Evolutionary conservation across 1,140 invertebrate species (phyloP).

Genomic region (Drosophila ficusphila): DNA sequence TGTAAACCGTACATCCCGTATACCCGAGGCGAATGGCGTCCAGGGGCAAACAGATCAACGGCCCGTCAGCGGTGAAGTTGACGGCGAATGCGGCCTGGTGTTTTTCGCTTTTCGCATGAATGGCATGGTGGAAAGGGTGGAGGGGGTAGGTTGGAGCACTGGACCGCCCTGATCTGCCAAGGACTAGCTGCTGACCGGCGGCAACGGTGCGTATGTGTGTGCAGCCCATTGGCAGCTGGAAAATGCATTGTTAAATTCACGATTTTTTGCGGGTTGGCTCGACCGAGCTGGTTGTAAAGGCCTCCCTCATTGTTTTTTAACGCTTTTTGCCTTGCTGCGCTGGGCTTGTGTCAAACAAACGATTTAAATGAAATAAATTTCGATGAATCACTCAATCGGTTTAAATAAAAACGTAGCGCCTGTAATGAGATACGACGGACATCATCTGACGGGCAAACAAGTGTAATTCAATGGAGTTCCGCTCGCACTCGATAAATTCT

Average conservation of each 20-base stretch:
- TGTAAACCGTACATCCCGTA: conserved; percentile 1
- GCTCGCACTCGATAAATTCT: background rate
- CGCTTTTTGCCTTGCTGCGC: conserved; percentile 21
- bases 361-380: conserved; percentile 83
- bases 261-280: conserved; percentile 45
- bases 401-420: conserved; percentile 72
- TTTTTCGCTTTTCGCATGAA: conserved; percentile 29
- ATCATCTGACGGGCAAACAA: conserved; percentile 3
- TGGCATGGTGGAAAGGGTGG: no score
- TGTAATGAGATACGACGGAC: conserved; percentile 71
- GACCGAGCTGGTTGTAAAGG: conserved; percentile 27
- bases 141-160: background rate
- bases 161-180: conserved; percentile 14
- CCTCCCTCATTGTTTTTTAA: conserved; percentile 15
- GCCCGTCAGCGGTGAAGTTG: conserved; percentile 56
- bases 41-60: conserved; percentile 63
- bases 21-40: background rate
- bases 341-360: conserved; percentile 69
- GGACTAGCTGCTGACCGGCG: conserved; percentile 23
- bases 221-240: conserved; percentile 55
- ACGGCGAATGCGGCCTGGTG: conserved; percentile 10
- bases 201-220: conserved; percentile 58
- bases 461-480: conserved; percentile 4
- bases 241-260: conserved; percentile 73
- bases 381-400: conserved; percentile 78